A percentile compares a stretch with the other conserved stretches of the same genome.
Evolutionary conservation across 1,140 invertebrate species (phyloP).

Genomic region (Zaprionus capensis): DNA sequence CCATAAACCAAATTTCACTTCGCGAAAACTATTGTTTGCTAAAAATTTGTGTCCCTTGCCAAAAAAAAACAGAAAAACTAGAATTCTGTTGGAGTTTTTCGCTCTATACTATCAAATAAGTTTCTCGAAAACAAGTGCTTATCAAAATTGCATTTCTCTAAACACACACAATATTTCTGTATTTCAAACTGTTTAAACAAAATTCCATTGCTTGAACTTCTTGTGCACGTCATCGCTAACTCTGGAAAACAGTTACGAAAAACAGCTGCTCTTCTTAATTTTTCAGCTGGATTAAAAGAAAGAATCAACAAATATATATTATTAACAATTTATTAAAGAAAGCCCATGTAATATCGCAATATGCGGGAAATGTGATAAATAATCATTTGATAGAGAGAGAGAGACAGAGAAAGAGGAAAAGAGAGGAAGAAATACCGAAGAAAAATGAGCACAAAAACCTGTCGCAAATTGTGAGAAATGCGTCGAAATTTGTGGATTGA

Average conservation of each 20-base stretch:
- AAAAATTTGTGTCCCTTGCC: not conserved
- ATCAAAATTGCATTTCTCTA: not conserved
- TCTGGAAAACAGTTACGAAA: constrained; percentile 4
- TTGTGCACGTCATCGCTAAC: not conserved
- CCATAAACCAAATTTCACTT: constrained; percentile 4
- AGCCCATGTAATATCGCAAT: constrained; percentile 19
- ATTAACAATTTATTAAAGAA: constrained; percentile 24
- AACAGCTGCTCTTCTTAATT: constrained; percentile 27
- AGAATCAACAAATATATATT: constrained; percentile 11
- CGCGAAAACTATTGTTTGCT: not conserved
- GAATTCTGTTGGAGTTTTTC: not conserved
- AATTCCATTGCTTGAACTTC: not conserved
- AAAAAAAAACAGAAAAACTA: not conserved
- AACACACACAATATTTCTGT: not conserved
- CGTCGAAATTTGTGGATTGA: constrained; percentile 54
- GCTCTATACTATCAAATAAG: not conserved
- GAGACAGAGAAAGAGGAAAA: constrained; percentile 6
- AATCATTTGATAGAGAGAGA: constrained; percentile 5
- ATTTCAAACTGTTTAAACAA: constrained; percentile 4
- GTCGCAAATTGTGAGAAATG: constrained; percentile 59
- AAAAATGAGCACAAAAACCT: constrained; percentile 40
- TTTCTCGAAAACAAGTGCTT: not conserved
- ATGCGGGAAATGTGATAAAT: constrained; percentile 20
- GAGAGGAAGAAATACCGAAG: not conserved
- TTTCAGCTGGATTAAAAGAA: constrained; percentile 11